Percentiles rank a stretch among this genome's conserved stretches.
phyloP scores from a whole-genome alignment of 2,113 vertebrate genomes.

The Indicator maculatus region DNA sequence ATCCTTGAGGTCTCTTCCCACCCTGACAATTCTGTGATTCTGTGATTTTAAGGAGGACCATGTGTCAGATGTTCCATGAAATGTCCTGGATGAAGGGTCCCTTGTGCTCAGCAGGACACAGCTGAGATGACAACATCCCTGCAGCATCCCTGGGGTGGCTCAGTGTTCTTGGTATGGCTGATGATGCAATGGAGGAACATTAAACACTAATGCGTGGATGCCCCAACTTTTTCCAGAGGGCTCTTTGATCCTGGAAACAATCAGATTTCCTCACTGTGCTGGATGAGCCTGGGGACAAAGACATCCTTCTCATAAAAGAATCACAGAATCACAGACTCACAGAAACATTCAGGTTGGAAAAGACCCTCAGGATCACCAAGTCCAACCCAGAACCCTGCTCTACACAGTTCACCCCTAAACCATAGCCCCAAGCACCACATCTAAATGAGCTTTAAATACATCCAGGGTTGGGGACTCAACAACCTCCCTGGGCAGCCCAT shows the following conservation, averaged over 20 bases:
- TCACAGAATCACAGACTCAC: no score
- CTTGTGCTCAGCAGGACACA: not conserved
- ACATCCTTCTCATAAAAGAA: not conserved
- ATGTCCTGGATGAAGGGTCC: not conserved
- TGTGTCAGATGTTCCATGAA: not conserved
- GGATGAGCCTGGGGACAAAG: not conserved
- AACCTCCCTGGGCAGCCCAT: no score
- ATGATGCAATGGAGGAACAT: not conserved
- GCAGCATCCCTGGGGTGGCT: not conserved
- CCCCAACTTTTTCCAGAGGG: not conserved
- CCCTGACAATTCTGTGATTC: no score
- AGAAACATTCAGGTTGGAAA: no score
- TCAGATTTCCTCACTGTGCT: not conserved
- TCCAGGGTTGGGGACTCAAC: no score
- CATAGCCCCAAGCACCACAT: no score
- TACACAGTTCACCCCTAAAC: no score
- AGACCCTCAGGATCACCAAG: no score
- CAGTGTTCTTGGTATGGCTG: fast-evolving
- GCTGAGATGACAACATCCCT: fast-evolving
- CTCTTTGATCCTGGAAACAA: not conserved
- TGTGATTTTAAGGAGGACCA: not conserved
- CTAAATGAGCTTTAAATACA: no score
- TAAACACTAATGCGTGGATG: fast-evolving
- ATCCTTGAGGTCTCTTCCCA: no score
- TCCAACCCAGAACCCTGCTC: no score